Evolutionary conservation across 2,113 vertebrate species (phyloP), one percentile per base, ranked within the genome.

Genomic region (Calypte anna): DNA sequence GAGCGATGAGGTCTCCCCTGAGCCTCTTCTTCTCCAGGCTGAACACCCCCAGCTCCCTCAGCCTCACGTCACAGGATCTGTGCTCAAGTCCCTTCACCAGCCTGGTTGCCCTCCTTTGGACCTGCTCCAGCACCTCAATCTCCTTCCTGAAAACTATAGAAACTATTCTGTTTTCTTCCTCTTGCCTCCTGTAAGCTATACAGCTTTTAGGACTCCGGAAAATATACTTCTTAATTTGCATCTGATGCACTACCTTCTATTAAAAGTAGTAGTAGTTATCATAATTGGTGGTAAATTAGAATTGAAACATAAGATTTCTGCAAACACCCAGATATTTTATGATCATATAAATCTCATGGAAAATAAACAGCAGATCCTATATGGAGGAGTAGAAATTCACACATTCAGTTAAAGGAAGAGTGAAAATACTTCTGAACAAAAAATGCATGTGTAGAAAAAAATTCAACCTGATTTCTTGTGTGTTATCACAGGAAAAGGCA

Each of bases 321-420:
- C 77, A 68, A 91, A 68, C 50, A 86, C 25, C 4, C 31, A 50
- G 40, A 40, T 93, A 64, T 91, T 94, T 91, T 82, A 87, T 86
- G 57, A 58, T 82, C 25, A 57, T 57, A 81, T 83, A 81, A 92
- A 94, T 93, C 20, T 7, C 18, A 81, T 27, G 6, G 21, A 72
- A 84, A 95, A 94, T 88, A 92, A 89, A 94, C 67, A 90, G 30
- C 63, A 81, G 28, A 27, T 90, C 33, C 40, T 36, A 50, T 54
- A 7, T 81, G 62, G 76, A 96, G 80, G 73, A 96, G 91, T 51
- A 86, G 76, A 93, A 81, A 77, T 86, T 88, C 43, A 10, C 66
- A 83, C 70, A 27, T 46, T 93, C 59, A 31, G 36, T 66, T 93
- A 91, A 74, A 85, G 36, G 7, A 85, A 79, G 55, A 75, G 22